phyloP scores from a whole-genome alignment of 2,888 invertebrate genomes.

The Lymantria monacha region DNA sequence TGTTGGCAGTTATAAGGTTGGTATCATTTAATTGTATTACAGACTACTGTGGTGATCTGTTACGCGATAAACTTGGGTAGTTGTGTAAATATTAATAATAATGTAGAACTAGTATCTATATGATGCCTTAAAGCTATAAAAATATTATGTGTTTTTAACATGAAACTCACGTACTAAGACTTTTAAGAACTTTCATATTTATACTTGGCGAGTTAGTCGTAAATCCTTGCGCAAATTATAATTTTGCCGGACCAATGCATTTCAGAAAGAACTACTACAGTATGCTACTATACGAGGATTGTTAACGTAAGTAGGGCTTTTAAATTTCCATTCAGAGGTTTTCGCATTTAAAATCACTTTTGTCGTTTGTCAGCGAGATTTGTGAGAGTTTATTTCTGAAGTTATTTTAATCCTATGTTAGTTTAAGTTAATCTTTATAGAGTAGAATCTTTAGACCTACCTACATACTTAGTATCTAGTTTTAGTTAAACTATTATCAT shows the following conservation, averaged over 20 bases:
- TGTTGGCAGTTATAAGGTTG: no score
- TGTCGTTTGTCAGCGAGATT: background rate
- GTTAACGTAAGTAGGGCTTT: constrained; percentile 42
- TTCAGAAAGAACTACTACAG: constrained; percentile 40
- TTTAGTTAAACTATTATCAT: no score
- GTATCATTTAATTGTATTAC: no score
- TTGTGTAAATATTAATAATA: no score
- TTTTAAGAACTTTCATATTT: constrained; percentile 46
- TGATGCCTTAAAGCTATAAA: background rate
- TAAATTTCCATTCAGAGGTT: constrained; percentile 41
- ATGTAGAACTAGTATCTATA: no score
- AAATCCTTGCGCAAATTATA: constrained; percentile 52
- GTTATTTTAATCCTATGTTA: no score
- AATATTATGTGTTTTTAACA: background rate
- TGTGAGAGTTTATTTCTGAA: no score
- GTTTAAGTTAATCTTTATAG: no score
- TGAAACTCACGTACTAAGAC: constrained; percentile 14
- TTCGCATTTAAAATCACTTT: constrained; percentile 17
- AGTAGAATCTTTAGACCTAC: no score
- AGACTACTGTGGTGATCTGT: no score
- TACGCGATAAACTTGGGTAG: no score
- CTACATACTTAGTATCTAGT: no score
- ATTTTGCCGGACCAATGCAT: constrained; percentile 43
- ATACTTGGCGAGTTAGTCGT: constrained; percentile 41
- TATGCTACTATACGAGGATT: constrained; percentile 38